Evolutionary conservation across 2,797 vertebrate genomes (phyloP).

Genomic region (Apogon talboti): DNA sequence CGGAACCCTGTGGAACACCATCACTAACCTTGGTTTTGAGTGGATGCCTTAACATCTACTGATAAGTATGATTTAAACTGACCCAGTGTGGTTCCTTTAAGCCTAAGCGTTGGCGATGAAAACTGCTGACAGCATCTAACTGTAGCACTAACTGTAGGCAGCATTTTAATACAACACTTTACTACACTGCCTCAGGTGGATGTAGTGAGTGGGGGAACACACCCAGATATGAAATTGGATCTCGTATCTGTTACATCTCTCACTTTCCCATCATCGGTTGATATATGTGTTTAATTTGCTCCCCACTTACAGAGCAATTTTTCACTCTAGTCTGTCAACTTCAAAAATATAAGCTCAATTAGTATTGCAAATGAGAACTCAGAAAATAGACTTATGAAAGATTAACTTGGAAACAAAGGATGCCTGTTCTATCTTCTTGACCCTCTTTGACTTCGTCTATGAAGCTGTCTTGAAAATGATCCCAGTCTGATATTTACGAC

Average conservation of each 20-base stretch:
- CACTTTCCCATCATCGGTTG: not conserved
- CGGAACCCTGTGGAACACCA: too few relatives aligned
- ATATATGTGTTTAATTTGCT: slow-evolving; percentile 11
- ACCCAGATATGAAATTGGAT: slow-evolving; percentile 1
- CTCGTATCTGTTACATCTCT: not conserved
- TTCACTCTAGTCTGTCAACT: not conserved
- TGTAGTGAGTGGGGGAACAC: slow-evolving; percentile 17
- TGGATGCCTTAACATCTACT: too few relatives aligned
- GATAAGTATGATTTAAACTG: too few relatives aligned
- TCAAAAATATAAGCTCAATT: slow-evolving; percentile 12
- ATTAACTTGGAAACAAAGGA: slow-evolving; percentile 18
- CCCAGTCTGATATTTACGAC: slow-evolving; percentile 60
- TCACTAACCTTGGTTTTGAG: too few relatives aligned
- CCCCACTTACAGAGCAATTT: slow-evolving; percentile 1
- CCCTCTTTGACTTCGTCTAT: slow-evolving; percentile 33
- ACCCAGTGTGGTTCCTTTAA: too few relatives aligned
- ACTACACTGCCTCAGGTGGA: not conserved
- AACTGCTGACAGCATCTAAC: slow-evolving; percentile 1
- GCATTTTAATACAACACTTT: not conserved
- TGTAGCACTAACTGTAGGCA: not conserved
- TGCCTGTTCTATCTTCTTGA: slow-evolving; percentile 24
- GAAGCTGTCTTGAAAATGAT: slow-evolving; percentile 47
- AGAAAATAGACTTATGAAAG: slow-evolving; percentile 11
- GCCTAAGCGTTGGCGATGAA: not conserved
- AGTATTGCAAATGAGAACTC: not conserved